Conservation (phyloP, 2,113 vertebrate species). For the Melanerpes aurifrons region DNA sequence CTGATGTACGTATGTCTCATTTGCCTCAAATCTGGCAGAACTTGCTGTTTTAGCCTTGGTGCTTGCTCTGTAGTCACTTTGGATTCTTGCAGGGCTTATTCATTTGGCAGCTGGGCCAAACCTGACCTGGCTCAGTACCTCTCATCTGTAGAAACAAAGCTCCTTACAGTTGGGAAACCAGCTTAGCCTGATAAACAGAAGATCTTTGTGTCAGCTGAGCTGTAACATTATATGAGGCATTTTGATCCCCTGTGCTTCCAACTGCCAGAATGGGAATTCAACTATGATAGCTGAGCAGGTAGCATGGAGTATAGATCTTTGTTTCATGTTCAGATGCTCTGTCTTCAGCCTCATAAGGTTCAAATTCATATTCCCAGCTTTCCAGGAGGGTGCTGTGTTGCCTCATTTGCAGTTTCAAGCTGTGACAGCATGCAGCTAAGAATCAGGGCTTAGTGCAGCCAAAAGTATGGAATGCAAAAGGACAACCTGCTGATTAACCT, state of each 20-base stretch:
- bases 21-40: conserved; percentile 19
- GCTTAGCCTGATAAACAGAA: conserved; percentile 35
- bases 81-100: conserved; percentile 40
- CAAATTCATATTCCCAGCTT: background rate
- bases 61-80: background rate
- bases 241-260: background rate
- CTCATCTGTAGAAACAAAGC: conserved; percentile 25
- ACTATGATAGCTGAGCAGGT: background rate
- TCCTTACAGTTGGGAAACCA: background rate
- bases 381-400: background rate
- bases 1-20: background rate
- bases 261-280: background rate
- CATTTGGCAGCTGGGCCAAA: conserved; percentile 26
- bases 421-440: background rate
- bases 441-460: background rate
- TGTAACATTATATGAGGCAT: background rate
- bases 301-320: background rate
- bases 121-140: conserved; percentile 16
- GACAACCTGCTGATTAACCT: background rate
- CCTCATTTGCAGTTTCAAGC: background rate
- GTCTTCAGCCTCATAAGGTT: background rate
- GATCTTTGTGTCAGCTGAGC: conserved; percentile 20
- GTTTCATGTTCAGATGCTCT: background rate
- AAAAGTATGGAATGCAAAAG: background rate
- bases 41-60: conserved; percentile 19